These are phyloP conservation scores for Ornithorhynchus anatinus DNA, from an alignment of 2,113 vertebrate species.

Conservation along the genomic window DNA sequence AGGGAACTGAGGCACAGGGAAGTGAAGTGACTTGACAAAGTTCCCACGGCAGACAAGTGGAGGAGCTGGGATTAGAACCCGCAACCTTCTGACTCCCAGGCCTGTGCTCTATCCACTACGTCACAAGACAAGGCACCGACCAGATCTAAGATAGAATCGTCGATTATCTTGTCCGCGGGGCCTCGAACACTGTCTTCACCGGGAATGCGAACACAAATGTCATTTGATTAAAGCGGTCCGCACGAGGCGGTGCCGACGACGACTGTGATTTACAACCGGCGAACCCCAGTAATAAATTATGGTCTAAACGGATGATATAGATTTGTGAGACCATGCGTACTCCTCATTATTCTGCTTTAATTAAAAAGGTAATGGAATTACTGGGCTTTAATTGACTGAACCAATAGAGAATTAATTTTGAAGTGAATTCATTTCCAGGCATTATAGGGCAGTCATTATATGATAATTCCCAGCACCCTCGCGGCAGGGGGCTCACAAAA, in stretches of 20 bases:
- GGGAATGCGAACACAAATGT: background rate
- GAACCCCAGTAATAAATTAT: constrained; percentile 42
- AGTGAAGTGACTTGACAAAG: too few species aligned
- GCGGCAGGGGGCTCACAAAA: background rate
- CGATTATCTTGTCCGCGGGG: fast-evolving
- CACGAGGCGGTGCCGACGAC: constrained; percentile 13
- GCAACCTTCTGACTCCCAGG: too few species aligned
- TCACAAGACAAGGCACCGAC: too few species aligned
- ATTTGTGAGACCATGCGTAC: constrained; percentile 30
- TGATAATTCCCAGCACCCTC: background rate
- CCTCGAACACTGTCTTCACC: background rate
- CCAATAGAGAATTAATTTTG: background rate
- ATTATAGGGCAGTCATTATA: too few species aligned
- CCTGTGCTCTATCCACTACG: too few species aligned
- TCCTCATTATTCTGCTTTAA: constrained; percentile 25
- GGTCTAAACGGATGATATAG: constrained; percentile 33
- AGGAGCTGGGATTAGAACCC: too few species aligned
- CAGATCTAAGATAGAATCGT: too few species aligned
- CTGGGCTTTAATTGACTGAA: background rate
- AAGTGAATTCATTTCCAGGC: background rate
- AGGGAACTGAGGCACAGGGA: too few species aligned
- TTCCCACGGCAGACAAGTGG: too few species aligned
- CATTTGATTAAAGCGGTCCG: constrained; percentile 51
- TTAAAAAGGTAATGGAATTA: background rate
- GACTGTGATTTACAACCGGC: constrained; percentile 49